phyloP scores from a whole-genome alignment of 2,888 invertebrate genomes.

The Conistra vaccinii region DNA sequence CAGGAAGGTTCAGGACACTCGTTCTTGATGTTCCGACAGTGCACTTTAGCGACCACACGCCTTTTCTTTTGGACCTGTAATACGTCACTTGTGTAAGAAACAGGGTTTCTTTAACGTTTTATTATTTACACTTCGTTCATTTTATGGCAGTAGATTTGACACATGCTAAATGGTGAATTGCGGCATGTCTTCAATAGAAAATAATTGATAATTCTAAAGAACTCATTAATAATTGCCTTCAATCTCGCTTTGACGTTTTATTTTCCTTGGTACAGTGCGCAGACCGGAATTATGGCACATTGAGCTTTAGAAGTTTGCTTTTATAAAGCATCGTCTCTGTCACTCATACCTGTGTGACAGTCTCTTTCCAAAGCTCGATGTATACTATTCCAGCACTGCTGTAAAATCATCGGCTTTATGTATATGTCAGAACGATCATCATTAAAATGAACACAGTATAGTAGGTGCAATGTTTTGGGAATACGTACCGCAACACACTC shows the following conservation, averaged over 20 bases:
- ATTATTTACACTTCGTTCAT: constrained; percentile 5
- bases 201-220: not conserved
- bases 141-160: constrained; percentile 8
- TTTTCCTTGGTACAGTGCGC: not conserved
- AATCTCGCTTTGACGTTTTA: not conserved
- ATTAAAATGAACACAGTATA: constrained; percentile 20
- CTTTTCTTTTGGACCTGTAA: constrained; percentile 96
- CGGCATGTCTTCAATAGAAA: not conserved
- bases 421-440: constrained; percentile 10
- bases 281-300: not conserved
- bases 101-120: not conserved
- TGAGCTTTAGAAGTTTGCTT: not conserved
- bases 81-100: constrained; percentile 33
- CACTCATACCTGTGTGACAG: too few relatives aligned
- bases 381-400: not conserved
- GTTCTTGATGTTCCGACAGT: constrained; percentile 97
- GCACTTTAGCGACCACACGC: constrained; percentile 96
- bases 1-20: constrained; percentile 97
- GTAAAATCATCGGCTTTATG: not conserved
- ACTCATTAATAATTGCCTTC: not conserved
- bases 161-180: constrained; percentile 6
- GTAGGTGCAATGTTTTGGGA: constrained; percentile 44
- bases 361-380: not conserved
- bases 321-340: not conserved
- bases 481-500: constrained; percentile 97